Percentiles rank a stretch among this genome's conserved stretches.
These are phyloP conservation scores for Aleiodes alternator DNA, from an alignment of 2,888 invertebrate genomes.

Conservation along the genomic window DNA sequence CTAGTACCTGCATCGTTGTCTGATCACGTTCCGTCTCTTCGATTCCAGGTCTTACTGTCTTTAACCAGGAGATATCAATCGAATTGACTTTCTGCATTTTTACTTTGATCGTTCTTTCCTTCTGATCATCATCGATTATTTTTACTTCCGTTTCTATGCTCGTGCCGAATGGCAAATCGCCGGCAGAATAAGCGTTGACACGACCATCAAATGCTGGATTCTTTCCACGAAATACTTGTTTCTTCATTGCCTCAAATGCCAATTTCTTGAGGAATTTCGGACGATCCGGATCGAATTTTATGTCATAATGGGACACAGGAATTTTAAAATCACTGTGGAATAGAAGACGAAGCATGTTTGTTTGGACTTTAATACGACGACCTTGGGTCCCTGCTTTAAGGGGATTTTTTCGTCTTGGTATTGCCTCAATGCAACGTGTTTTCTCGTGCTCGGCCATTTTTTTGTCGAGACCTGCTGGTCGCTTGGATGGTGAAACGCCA, in stretches of 20 bases:
- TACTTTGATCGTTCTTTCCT: slow-evolving; percentile 74
- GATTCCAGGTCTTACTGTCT: slow-evolving; percentile 78
- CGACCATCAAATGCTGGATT: slow-evolving; percentile 85
- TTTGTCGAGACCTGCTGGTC: not conserved
- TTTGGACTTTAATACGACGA: slow-evolving; percentile 75
- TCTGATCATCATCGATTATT: slow-evolving; percentile 71
- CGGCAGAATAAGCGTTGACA: slow-evolving; percentile 81
- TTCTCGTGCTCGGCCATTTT: slow-evolving; percentile 36
- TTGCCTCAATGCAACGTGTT: slow-evolving; percentile 44
- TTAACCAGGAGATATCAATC: slow-evolving; percentile 77
- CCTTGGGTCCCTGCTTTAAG: slow-evolving; percentile 73
- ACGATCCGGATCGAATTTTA: slow-evolving; percentile 82
- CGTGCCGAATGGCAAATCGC: slow-evolving; percentile 74
- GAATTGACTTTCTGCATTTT: slow-evolving; percentile 77
- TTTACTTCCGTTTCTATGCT: slow-evolving; percentile 66
- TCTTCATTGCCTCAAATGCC: slow-evolving; percentile 74
- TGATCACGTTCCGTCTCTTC: slow-evolving; percentile 82
- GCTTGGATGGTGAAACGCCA: not conserved
- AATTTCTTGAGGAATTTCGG: slow-evolving; percentile 81
- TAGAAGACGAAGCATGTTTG: slow-evolving; percentile 82
- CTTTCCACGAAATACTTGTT: slow-evolving; percentile 73
- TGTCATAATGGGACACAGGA: slow-evolving; percentile 87
- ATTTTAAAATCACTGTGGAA: slow-evolving; percentile 75
- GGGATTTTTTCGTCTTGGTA: slow-evolving; percentile 60
- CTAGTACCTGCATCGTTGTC: slow-evolving; percentile 86